These are phyloP conservation scores for Trachelus iudaicus DNA, from an alignment of 2,888 invertebrate species.

Conservation along the genomic window DNA sequence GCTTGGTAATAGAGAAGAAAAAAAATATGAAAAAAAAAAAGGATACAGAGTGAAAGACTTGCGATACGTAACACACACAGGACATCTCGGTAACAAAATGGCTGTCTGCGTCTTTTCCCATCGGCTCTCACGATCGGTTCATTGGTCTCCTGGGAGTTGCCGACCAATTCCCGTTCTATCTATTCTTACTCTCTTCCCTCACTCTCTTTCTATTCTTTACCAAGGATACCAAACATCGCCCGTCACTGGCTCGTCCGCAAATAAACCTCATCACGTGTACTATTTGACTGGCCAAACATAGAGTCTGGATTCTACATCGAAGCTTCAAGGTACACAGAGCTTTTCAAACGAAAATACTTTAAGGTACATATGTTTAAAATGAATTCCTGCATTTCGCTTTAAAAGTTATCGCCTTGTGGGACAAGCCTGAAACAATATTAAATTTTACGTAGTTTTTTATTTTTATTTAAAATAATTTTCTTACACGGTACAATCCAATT, in stretches of 20 bases:
- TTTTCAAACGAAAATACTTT: background rate
- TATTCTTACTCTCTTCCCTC: background rate
- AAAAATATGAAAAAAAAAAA: background rate
- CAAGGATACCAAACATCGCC: slow-evolving; percentile 44
- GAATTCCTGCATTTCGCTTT: background rate
- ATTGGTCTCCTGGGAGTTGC: slow-evolving; percentile 29
- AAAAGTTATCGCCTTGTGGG: background rate
- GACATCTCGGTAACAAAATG: background rate
- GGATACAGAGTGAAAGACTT: background rate
- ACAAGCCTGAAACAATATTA: background rate
- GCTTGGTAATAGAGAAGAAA: background rate
- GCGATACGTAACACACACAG: background rate
- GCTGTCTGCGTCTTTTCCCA: background rate
- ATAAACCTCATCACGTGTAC: slow-evolving; percentile 58
- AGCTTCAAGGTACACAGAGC: background rate
- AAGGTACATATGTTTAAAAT: background rate
- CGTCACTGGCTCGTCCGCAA: slow-evolving; percentile 47
- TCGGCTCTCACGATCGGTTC: slow-evolving; percentile 15
- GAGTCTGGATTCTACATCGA: slow-evolving; percentile 35
- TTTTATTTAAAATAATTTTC: background rate
- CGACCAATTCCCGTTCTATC: slow-evolving; percentile 27
- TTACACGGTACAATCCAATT: background rate
- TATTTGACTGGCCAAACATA: slow-evolving; percentile 12
- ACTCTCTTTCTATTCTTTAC: background rate
- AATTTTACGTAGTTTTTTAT: background rate